phyloP scores from a whole-genome alignment of 35 echinoderm and acorn worm species.

The Lytechinus variegatus region DNA sequence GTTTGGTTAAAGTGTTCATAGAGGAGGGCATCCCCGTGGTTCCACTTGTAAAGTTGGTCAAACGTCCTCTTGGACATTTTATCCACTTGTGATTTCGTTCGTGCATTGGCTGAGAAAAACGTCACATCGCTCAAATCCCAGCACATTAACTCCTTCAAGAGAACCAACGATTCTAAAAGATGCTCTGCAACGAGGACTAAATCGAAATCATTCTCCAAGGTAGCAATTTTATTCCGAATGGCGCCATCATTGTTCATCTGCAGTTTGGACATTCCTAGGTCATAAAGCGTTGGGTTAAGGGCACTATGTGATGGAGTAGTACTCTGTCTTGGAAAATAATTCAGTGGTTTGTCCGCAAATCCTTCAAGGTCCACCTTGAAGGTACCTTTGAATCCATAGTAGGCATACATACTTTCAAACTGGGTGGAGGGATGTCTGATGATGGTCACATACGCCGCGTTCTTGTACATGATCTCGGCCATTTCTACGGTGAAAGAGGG shows the following conservation, averaged over 20 bases:
- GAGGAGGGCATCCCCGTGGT: constrained; percentile 73
- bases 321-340: background rate
- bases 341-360: constrained; percentile 53
- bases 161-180: constrained; percentile 65
- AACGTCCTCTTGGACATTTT: constrained; percentile 39
- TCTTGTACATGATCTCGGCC: constrained; percentile 59
- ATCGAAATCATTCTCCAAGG: constrained; percentile 61
- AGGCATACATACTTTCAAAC: constrained; percentile 86
- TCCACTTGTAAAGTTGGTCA: constrained; percentile 65
- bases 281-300: constrained; percentile 76
- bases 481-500: constrained; percentile 59
- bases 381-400: constrained; percentile 55
- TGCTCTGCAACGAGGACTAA: constrained; percentile 85
- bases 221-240: constrained; percentile 59
- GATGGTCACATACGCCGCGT: constrained; percentile 71
- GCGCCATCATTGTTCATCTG: constrained; percentile 17
- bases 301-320: constrained; percentile 8
- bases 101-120: constrained; percentile 69
- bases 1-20: constrained; percentile 87
- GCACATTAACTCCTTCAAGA: constrained; percentile 81
- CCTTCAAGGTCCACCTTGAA: constrained; percentile 30
- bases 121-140: constrained; percentile 76
- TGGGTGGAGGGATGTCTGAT: constrained; percentile 79
- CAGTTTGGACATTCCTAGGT: constrained; percentile 55
- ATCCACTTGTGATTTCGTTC: constrained; percentile 60